Percentiles rank a stretch among this genome's conserved stretches.
phyloP scores from a whole-genome alignment of 2,113 vertebrate species.

The Lagopus muta region DNA sequence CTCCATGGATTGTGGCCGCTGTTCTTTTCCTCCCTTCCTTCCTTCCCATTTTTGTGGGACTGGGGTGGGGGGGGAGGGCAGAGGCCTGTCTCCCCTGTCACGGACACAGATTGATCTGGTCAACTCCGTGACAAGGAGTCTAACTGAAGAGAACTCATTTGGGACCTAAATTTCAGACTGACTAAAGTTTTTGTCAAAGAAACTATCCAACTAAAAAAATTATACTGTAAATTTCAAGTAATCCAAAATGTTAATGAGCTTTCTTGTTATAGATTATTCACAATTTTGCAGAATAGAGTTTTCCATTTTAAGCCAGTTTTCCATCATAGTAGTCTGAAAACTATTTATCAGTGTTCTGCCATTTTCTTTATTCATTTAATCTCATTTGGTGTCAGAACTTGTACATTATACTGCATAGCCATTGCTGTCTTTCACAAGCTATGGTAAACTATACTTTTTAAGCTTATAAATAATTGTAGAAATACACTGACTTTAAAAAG shows the following conservation, averaged over 20 bases:
- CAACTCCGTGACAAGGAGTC: background rate
- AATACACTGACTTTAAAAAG: background rate
- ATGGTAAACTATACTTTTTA: background rate
- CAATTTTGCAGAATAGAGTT: background rate
- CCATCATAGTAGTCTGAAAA: background rate
- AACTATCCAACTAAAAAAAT: background rate
- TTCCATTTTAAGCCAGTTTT: background rate
- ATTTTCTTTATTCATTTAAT: background rate
- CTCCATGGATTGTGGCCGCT: too few species aligned
- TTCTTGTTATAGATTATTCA: background rate
- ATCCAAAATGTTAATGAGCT: background rate
- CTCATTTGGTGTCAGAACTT: background rate
- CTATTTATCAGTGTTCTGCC: fast-evolving
- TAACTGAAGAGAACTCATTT: background rate
- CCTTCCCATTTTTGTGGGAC: too few species aligned
- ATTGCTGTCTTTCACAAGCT: background rate
- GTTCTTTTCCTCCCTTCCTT: too few species aligned
- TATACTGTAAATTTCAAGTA: background rate
- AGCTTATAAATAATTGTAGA: background rate
- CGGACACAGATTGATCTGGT: too few species aligned
- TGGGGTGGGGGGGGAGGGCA: too few species aligned
- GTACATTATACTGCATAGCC: background rate
- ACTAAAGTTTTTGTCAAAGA: background rate
- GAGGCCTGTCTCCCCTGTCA: too few species aligned
- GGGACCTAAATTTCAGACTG: background rate